These are phyloP conservation scores for cattle (Bos taurus) DNA, from an alignment of 2,113 vertebrate species.

Conservation along the genomic window DNA sequence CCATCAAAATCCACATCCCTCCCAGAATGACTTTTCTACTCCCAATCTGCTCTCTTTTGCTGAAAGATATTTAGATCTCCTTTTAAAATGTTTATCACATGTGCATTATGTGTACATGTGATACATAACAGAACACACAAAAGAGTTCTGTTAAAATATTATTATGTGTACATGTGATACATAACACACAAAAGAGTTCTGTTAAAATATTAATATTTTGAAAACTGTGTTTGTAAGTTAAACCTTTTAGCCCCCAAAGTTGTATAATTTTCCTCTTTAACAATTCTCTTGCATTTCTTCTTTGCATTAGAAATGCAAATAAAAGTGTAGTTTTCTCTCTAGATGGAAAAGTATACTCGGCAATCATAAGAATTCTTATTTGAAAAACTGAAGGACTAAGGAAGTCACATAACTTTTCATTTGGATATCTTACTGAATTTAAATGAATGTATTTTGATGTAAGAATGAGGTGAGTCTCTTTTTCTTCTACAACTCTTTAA, in stretches of 20 bases:
- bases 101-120: not conserved
- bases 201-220: not conserved
- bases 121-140: not conserved
- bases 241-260: constrained; percentile 15
- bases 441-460: not conserved
- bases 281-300: not conserved
- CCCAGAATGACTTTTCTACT: not conserved
- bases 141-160: not conserved
- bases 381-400: not conserved
- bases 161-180: not conserved
- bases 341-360: not conserved
- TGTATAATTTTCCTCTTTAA: not conserved
- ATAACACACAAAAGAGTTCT: not conserved
- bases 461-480: not conserved
- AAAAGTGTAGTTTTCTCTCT: not conserved
- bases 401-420: not conserved
- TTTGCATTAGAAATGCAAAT: not conserved
- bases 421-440: not conserved
- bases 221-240: not conserved
- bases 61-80: not conserved
- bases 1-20: not conserved
- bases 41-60: not conserved
- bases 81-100: not conserved
- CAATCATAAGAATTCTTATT: not conserved
- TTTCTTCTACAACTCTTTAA: not conserved